Evolutionary conservation across 92 coral and sea anemone species (phyloP).

Genomic region (Isaurus tuberculatus): DNA sequence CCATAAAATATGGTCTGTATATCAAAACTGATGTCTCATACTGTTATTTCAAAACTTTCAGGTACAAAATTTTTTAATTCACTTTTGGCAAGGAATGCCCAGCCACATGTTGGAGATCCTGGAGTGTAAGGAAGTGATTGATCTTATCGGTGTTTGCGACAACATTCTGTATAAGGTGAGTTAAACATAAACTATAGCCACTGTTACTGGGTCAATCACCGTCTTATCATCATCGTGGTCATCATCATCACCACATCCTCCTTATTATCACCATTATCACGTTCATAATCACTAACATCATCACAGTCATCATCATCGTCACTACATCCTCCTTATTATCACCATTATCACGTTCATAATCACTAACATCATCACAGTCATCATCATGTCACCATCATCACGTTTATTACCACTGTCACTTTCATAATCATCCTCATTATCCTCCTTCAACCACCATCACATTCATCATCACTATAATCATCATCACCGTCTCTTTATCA

Average conservation of each 20-base stretch:
- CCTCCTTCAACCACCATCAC: too few species aligned
- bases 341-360: neutral
- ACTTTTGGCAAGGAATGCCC: conserved; percentile 99
- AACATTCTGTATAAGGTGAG: conserved; percentile 86
- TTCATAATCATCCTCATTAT: neutral
- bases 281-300: neutral
- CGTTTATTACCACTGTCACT: neutral
- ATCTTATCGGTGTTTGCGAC: conserved; percentile 92
- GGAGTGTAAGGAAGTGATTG: conserved; percentile 86
- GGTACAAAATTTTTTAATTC: conserved; percentile 97
- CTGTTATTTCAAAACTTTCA: neutral
- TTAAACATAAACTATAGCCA: neutral
- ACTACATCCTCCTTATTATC: neutral
- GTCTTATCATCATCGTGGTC: neutral
- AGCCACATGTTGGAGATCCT: conserved; percentile 92
- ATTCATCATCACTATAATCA: conserved; percentile 1
- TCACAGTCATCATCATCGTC: neutral
- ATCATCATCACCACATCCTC: too few species aligned
- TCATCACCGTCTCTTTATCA: too few species aligned
- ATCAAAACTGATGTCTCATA: too few species aligned
- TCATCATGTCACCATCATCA: conserved; percentile 1
- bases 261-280: neutral
- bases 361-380: neutral
- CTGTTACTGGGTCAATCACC: neutral
- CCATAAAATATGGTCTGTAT: too few species aligned